These are phyloP conservation scores for Eupeodes corollae DNA, from an alignment of 1,140 invertebrate species.

Conservation along the genomic window DNA sequence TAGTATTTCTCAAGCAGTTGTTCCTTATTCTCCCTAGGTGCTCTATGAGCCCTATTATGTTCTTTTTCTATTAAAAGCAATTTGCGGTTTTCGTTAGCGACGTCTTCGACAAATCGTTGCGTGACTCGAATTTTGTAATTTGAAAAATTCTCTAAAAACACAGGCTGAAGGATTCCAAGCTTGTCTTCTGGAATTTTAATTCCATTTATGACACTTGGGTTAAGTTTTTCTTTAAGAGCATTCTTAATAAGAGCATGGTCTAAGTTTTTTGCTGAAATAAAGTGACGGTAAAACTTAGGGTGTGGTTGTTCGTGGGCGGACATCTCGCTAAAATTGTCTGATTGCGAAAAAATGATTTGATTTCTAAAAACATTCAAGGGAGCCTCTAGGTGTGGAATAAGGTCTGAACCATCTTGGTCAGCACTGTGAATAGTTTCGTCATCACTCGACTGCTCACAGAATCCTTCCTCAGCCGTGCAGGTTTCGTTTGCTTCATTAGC, in stretches of 20 bases:
- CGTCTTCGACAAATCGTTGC: constrained; percentile 1
- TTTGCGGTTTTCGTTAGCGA: not conserved
- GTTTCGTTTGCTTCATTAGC: too few species aligned
- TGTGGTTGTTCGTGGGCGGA: constrained; percentile 3
- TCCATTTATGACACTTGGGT: constrained; percentile 1
- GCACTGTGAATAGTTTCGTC: too few species aligned
- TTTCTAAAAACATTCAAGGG: constrained; percentile 3
- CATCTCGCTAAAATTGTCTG: too few species aligned
- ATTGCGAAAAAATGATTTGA: constrained; percentile 1
- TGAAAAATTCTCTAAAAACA: constrained; percentile 1
- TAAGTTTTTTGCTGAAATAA: not conserved
- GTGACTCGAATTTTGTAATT: not conserved
- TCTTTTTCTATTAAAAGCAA: not conserved
- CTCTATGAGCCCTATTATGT: too few species aligned
- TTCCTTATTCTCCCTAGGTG: too few species aligned
- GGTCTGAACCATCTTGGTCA: constrained; percentile 1
- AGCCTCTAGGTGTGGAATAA: constrained; percentile 5
- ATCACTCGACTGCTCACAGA: too few species aligned
- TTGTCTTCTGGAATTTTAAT: constrained; percentile 5
- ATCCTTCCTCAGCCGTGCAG: too few species aligned
- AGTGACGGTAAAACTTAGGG: not conserved
- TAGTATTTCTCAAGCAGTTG: too few species aligned
- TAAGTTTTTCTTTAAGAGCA: not conserved
- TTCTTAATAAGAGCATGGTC: not conserved
- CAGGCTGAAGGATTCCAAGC: not conserved